Base-by-base conservation (phyloP, 2,797 vertebrate species). In the Ataeniobius toweri region DNA sequence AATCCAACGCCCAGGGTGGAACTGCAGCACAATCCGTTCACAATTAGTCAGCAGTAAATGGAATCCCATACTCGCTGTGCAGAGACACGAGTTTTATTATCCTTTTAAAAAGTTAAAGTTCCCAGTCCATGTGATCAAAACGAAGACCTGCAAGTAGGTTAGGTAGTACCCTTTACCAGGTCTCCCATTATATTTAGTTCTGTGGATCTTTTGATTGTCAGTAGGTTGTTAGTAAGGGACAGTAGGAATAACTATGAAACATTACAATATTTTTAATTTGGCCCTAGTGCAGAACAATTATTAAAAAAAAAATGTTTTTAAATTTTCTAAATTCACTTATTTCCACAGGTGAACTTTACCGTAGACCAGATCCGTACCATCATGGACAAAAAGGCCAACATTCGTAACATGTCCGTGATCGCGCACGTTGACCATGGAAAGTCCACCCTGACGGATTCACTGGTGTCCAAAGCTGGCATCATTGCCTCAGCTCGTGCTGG, bases 311-410 rank as follows among this genome's bases (percentile, higher is more conserved):
- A 28, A 28, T 28, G 9, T 56, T 10, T 24, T 1, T 48, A 1
- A 28, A 8, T 39, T 0, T 13, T 16, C 7, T 76, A 18, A 78
- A 72, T 1, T 65, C 2, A 5, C 0, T 61, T 69, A 0, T 55
- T 1, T 1, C 28, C 5, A 46, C 59, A 99, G 98, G 98, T 99
- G 95, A 99, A 98, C 95, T 98, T 98, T 91, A 99, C 97, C 1
- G 95, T 98, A 88, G 97, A 99, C 89, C 97, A 99, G 95, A 98
- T 98, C 93, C 96, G 97, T 95, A 88, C 92, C 94, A 98, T 99
- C 95, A 98, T 99, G 98, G 98, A 99, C 97, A 99, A 98, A 84
- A 98, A 98, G 94, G 96, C 97, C 91, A 99, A 98, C 92, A 99
- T 98, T 93, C 95, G 97, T 73, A 99, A 99, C 94, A 98, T 99